Conservation (phyloP, 2,888 invertebrate species). For the Ferrisia virgata region DNA sequence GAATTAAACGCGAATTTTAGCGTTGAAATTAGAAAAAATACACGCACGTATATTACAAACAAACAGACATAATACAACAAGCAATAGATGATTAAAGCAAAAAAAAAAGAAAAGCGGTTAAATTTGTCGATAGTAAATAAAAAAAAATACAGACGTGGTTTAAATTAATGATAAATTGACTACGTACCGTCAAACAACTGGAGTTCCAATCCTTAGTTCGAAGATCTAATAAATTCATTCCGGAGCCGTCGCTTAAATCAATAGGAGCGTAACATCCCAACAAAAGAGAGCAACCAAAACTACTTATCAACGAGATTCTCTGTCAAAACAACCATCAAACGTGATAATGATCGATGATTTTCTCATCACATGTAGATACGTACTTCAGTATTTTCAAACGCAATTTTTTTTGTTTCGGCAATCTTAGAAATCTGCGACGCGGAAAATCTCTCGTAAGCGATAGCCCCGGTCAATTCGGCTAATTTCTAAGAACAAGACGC, state of each 20-base stretch:
- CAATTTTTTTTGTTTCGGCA: constrained; percentile 64
- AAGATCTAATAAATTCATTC: constrained; percentile 93
- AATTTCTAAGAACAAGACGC: constrained; percentile 60
- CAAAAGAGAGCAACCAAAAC: constrained; percentile 85
- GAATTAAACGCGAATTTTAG: no score
- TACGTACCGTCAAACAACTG: constrained; percentile 64
- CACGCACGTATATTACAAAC: no score
- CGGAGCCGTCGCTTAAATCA: constrained; percentile 88
- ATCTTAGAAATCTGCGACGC: constrained; percentile 92
- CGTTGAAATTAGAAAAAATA: no score
- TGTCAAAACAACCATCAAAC: constrained; percentile 52
- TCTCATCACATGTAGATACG: no score
- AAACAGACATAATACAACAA: no score
- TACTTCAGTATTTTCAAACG: constrained; percentile 73
- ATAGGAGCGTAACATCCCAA: constrained; percentile 85
- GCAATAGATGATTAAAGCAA: no score
- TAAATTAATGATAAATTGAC: constrained; percentile 46
- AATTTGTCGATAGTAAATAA: no score
- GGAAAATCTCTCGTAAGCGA: constrained; percentile 87
- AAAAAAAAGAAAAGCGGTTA: no score
- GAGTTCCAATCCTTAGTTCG: constrained; percentile 72
- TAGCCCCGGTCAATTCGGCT: constrained; percentile 77
- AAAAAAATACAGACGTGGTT: background rate
- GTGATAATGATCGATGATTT: background rate
- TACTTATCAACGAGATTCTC: constrained; percentile 89